Percentiles rank a stretch among this genome's conserved stretches.
Evolutionary conservation across 2,113 vertebrate genomes (phyloP).

Genomic region (Acanthisitta chloris): DNA sequence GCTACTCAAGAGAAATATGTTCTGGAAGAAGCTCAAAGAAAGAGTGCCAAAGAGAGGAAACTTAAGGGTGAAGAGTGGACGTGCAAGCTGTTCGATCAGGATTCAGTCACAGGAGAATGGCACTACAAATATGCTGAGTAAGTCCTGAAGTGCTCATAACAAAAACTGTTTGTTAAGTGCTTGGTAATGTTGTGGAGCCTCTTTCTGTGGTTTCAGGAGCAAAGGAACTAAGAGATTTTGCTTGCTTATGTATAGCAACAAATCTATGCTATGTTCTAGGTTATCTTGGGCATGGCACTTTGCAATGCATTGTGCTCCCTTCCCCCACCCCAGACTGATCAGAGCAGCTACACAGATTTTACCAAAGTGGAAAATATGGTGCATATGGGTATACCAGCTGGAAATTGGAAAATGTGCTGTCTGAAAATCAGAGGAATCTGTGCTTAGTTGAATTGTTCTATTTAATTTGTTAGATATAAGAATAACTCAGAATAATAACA

Average conservation of each 20-base stretch:
- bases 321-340: neutral
- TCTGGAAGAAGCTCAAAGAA: conserved; percentile 94
- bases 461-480: neutral
- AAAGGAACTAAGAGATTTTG: neutral
- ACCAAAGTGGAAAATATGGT: neutral
- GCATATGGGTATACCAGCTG: neutral
- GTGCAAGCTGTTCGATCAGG: conserved; percentile 90
- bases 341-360: neutral
- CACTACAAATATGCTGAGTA: conserved; percentile 96
- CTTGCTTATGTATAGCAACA: neutral
- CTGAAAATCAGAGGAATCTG: neutral
- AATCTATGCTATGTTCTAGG: neutral
- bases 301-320: neutral
- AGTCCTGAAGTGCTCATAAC: conserved; percentile 57
- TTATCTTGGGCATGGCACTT: neutral
- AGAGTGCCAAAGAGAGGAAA: conserved; percentile 90
- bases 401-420: neutral
- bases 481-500: neutral
- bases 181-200: neutral
- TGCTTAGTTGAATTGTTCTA: neutral
- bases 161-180: neutral
- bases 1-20: conserved; percentile 95
- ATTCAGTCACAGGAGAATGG: conserved; percentile 92
- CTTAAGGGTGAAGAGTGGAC: conserved; percentile 89
- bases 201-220: neutral